Evolutionary conservation across 2,888 invertebrate genomes (phyloP), one percentile per base, ranked within the genome.

Genomic region (Acrocera orbiculus): DNA sequence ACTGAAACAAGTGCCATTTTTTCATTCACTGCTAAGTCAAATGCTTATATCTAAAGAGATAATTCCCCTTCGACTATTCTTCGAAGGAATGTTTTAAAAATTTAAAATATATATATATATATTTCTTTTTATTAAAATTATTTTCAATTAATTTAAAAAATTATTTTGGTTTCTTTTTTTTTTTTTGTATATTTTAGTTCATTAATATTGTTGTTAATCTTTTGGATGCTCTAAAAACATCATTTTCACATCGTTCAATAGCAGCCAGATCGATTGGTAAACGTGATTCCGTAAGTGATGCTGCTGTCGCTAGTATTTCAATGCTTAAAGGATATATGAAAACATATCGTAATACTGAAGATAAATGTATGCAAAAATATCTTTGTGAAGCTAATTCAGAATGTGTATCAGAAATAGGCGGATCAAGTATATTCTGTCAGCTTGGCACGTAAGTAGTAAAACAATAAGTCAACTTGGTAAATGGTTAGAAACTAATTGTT

Each of bases 151-250:
- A 8, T 23, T 34, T 34, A 22, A 20, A 19, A 5, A 30, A 22
- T 14, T 30, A 15, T 14, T 31, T 15, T n/a, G 14, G 23, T 11
- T 29, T 20, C 27, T 27, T 34, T 34, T 24, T 14, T 19, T 62
- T 57, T 53, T 45, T 53, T 56, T 54, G 53, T 52, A 51, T 43
- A 51, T 45, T 51, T 47, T 66, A 89, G 87, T 83, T 89, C 65
- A 82, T 89, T 65, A 83, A 80, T 67, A 83, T 89, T 64, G 81
- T 87, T 34, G 77, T 87, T 53, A 85, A 85, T 58, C 73, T 90
- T 27, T 63, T 90, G 65, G 89, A 90, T 52, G 87, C 89, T 36
- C 63, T 90, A 54, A 87, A 87, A 64, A 86, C 86, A 17, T 87
- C 87, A 23, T 86, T 90, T 67, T 86, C 87, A 19, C 87, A 89